These are phyloP conservation scores for Poeciliopsis prolifica DNA, from an alignment of 2,113 vertebrate genomes.

Conservation along the genomic window DNA sequence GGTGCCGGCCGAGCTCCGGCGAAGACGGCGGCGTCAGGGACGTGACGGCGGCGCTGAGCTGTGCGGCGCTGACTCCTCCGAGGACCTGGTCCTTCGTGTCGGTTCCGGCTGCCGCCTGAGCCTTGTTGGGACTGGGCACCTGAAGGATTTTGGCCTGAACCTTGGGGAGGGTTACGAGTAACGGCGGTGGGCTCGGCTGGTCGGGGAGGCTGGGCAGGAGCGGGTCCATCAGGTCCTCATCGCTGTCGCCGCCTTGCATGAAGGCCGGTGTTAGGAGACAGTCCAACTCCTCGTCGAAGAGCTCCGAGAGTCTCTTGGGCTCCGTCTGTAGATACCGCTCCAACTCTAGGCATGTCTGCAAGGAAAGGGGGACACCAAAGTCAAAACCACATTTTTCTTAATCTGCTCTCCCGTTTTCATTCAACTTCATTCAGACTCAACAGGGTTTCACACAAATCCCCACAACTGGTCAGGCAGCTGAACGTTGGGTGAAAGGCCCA, in stretches of 20 bases:
- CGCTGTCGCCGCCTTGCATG: slow-evolving; percentile 83
- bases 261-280: slow-evolving; percentile 88
- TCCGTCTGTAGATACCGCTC: slow-evolving; percentile 98
- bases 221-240: slow-evolving; percentile 86
- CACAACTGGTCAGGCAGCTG: not conserved
- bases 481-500: not conserved
- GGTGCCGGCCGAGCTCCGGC: slow-evolving; percentile 94
- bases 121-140: slow-evolving; percentile 77
- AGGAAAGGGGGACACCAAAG: slow-evolving; percentile 35
- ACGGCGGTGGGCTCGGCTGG: slow-evolving; percentile 83
- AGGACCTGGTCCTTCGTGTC: slow-evolving; percentile 87
- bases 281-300: slow-evolving; percentile 93
- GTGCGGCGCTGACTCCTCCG: slow-evolving; percentile 88
- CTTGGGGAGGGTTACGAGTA: slow-evolving; percentile 79
- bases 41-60: slow-evolving; percentile 94
- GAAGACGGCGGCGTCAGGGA: slow-evolving; percentile 97
- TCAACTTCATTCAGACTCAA: not conserved
- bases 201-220: slow-evolving; percentile 85
- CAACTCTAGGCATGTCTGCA: slow-evolving; percentile 95
- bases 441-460: not conserved
- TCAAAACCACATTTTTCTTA: slow-evolving; percentile 21
- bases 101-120: slow-evolving; percentile 32
- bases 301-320: slow-evolving; percentile 90
- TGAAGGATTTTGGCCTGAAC: slow-evolving; percentile 83
- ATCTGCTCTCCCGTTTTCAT: not conserved